Evolutionary conservation across 2,888 invertebrate genomes (phyloP), one percentile per base, ranked within the genome.

Genomic region (Cerastis leucographa): DNA sequence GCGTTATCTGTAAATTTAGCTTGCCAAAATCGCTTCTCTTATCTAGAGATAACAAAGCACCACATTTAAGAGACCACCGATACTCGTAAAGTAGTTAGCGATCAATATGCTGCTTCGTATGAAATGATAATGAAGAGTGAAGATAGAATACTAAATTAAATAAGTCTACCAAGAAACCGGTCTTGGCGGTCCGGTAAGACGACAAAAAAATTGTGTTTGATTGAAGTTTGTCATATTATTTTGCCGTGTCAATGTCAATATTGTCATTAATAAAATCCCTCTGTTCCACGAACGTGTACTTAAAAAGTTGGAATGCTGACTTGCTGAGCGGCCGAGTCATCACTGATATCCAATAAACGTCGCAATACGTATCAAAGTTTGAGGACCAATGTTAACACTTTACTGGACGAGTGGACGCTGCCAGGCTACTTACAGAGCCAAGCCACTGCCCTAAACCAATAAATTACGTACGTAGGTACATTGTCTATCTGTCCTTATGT

Each of bases 131-230:
- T 71, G 66, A 71, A 67, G 12, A 69, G 70, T 75, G 56, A 66
- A 72, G 44, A 79, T 68, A 78, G 29, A 74, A 64, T 74, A 83
- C 42, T 62, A 68, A 29, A 78, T 49, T 86, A 83, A 86, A 85
- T 80, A 85, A 85, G 87, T 66, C 79, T 87, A 83, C 74, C 77
- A 65, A 79, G 75, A 78, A 87, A 85, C 87, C 87, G 87, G 85
- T 87, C 74, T 65, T 44, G 12, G 1, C 61, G 35, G 64, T 71
- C 77, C 85, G 71, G 73, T 62, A 74, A 12, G 29, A 68, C 68
- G 62, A 84, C 46, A 56, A 71, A 67, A 78, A 78, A 84, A 7
- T 61, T 65, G 51, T 54, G 17, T 46, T 65, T 82, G 76, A 64
- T 65, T 82, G 76, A 64, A 64, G n/a, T 42, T n/a, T 64, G 17